phyloP scores from a whole-genome alignment of 2,797 vertebrate species.

The Nannoperca obscura region DNA sequence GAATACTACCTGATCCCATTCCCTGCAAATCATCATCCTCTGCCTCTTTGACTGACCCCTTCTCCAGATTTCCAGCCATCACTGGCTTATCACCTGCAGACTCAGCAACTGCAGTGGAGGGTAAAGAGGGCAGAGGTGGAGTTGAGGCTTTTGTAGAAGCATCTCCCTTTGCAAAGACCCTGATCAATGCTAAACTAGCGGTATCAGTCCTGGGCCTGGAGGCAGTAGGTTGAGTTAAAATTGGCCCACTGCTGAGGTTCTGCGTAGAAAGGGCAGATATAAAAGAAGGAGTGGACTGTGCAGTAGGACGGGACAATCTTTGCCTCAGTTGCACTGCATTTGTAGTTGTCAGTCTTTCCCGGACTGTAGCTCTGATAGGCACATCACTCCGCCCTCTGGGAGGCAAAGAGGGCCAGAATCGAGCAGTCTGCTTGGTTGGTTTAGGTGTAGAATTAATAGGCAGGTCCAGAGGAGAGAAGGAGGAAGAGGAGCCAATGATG shows the following conservation, averaged over 20 bases:
- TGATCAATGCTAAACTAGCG: slow-evolving; percentile 47
- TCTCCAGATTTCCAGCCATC: slow-evolving; percentile 13
- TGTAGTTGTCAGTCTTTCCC: slow-evolving; percentile 41
- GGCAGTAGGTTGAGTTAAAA: slow-evolving; percentile 54
- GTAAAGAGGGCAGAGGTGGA: slow-evolving; percentile 43
- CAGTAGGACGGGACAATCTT: slow-evolving; percentile 40
- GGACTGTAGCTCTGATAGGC: slow-evolving; percentile 61
- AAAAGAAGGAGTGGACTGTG: slow-evolving; percentile 48
- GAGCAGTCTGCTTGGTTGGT: slow-evolving; percentile 63
- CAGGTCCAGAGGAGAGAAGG: slow-evolving; percentile 56
- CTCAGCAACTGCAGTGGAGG: slow-evolving; percentile 37
- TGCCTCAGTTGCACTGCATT: slow-evolving; percentile 48
- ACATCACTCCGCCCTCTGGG: slow-evolving; percentile 73
- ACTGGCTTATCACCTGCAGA: slow-evolving; percentile 36
- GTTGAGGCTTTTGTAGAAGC: slow-evolving; percentile 53
- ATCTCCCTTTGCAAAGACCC: slow-evolving; percentile 41
- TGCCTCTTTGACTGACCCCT: slow-evolving; percentile 40
- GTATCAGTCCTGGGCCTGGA: slow-evolving; percentile 68
- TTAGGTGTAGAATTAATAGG: slow-evolving; percentile 46
- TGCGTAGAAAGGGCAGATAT: slow-evolving; percentile 47
- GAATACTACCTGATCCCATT: slow-evolving; percentile 68
- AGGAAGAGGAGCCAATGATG: slow-evolving; percentile 69
- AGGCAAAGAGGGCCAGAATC: slow-evolving; percentile 62
- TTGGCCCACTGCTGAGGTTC: slow-evolving; percentile 59
- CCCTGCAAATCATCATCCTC: slow-evolving; percentile 60